A percentile compares a stretch with the other conserved stretches of the same genome.
phyloP scores from a whole-genome alignment of 2,797 vertebrate species.

The Myotis pilosus region DNA sequence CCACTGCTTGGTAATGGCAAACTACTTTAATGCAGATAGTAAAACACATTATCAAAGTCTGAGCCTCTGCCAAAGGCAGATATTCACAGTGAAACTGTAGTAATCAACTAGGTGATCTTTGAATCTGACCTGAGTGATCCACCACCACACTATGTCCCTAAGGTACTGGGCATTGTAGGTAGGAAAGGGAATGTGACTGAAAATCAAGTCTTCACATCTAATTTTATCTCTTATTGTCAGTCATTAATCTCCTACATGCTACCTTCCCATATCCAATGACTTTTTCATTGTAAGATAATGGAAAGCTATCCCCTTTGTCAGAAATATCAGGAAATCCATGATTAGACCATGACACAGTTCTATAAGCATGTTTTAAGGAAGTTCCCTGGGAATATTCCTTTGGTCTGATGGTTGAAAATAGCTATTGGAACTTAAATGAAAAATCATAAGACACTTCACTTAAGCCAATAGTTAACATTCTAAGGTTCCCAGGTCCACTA shows the following conservation, averaged over 20 bases:
- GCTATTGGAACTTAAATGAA: neutral
- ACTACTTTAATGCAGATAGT: constrained; percentile 10
- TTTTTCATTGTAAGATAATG: neutral
- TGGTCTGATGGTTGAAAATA: neutral
- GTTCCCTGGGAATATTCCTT: neutral
- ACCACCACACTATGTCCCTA: neutral
- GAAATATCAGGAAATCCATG: neutral
- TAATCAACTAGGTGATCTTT: neutral
- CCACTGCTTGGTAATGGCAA: neutral
- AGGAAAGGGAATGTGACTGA: neutral
- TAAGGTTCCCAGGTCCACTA: neutral
- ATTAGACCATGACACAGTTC: neutral
- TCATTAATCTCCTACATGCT: neutral
- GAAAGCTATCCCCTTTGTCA: neutral
- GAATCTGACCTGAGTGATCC: neutral
- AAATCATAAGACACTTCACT: neutral
- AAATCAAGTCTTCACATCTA: neutral
- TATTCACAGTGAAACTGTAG: neutral
- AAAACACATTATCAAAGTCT: neutral
- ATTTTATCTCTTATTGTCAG: neutral
- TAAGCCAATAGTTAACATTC: neutral
- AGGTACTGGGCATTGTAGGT: neutral
- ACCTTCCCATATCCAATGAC: neutral
- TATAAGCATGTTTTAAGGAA: neutral
- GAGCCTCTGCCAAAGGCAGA: neutral